Evolutionary conservation across 2,888 invertebrate genomes (phyloP), one percentile per base, ranked within the genome.

Genomic region (Drymonia ruficornis): DNA sequence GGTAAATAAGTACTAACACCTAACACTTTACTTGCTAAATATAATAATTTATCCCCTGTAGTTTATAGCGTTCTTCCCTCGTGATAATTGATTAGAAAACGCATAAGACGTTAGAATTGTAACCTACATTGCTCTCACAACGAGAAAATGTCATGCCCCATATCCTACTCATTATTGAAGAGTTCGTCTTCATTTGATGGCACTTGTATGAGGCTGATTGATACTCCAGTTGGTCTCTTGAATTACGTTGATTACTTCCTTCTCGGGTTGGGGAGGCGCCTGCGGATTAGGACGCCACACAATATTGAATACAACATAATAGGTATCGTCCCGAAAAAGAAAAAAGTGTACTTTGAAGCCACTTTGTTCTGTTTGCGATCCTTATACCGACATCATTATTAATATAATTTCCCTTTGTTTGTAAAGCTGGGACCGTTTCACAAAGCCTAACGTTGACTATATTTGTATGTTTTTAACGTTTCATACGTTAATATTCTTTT

Each of bases 401-500:
- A 54, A 62, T 61, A 55, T 62, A 50, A 56, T 65, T 67, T 63
- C 53, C 36, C 63, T 70, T 66, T 74, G 66, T 72, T 72, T 70
- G 63, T 56, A 65, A 71, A 63, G 60, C 63, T 63, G 56, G 61
- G 64, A 63, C 61, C 56, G 59, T 64, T 58, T 52, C 55, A 65
- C 65, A 76, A 71, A 74, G 64, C 49, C 52, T 63, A 31, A 53
- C 57, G 44, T 55, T 65, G 67, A 63, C 63, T 65, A 67, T 64
- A 65, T 70, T 70, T 23, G 23, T 23, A 23, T 23, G 23, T 23
- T 23, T 69, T 62, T 63, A 55, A 58, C 60, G 59, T 65, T 67
- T 56, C 65, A 70, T 68, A 61, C 59, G 56, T 64, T 69, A 61
- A 63, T 68, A 67, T 72, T 68, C 62, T 67, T 68, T 73, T 64